phyloP scores from a whole-genome alignment of 1,140 invertebrate species.

The Conus betulinus region DNA sequence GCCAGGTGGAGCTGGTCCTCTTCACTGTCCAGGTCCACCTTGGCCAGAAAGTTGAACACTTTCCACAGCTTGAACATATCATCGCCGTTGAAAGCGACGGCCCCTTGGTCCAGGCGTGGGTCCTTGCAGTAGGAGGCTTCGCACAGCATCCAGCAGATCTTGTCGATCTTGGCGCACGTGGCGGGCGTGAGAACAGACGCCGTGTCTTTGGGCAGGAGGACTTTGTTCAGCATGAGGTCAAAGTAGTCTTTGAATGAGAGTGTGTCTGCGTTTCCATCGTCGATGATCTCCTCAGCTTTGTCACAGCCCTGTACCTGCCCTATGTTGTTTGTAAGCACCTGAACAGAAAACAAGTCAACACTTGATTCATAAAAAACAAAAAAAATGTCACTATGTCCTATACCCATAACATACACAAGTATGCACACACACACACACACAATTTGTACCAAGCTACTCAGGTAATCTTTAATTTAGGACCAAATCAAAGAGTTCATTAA shows the following conservation, averaged over 20 bases:
- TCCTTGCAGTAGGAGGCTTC: conserved; percentile 78
- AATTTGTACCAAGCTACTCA: no score
- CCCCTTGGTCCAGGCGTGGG: not conserved
- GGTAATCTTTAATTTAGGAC: no score
- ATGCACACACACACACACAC: no score
- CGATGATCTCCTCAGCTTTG: conserved; percentile 85
- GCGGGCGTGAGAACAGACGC: not conserved
- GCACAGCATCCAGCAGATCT: conserved; percentile 88
- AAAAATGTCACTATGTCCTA: no score
- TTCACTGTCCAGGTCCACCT: conserved; percentile 73
- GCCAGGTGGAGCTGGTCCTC: conserved; percentile 71
- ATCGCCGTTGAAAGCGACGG: conserved; percentile 75
- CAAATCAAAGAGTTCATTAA: no score
- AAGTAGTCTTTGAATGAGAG: conserved; percentile 85
- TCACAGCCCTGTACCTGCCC: conserved; percentile 84
- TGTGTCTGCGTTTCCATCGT: conserved; percentile 82
- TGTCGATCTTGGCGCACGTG: conserved; percentile 79
- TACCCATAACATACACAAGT: no score
- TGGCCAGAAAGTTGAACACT: conserved; percentile 85
- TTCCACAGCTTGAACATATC: conserved; percentile 86
- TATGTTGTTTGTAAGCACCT: conserved; percentile 86
- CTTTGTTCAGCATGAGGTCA: conserved; percentile 85
- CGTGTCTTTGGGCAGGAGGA: conserved; percentile 80
- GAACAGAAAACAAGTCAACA: conserved; percentile 43
- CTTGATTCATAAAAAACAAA: no score